These are phyloP conservation scores for Manis crassicaudata DNA, from an alignment of 2,797 vertebrate species.

Conservation along the genomic window DNA sequence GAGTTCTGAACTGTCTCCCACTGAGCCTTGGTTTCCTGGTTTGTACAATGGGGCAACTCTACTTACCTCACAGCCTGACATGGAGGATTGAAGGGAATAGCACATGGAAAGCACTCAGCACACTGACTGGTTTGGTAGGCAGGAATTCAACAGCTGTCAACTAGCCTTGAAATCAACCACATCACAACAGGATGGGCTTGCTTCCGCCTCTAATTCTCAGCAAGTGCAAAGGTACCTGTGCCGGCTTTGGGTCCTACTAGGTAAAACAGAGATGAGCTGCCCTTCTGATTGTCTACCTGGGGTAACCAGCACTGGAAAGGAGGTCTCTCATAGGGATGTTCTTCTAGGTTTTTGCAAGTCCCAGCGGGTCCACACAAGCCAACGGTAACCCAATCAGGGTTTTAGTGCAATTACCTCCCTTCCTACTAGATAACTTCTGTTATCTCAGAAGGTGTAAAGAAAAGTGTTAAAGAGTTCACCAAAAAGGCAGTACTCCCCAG, in stretches of 20 bases:
- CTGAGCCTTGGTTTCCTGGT: background rate
- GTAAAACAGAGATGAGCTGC: background rate
- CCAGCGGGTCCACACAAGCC: background rate
- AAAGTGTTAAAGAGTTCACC: constrained; percentile 30
- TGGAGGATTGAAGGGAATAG: too few relatives aligned
- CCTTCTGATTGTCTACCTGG: background rate
- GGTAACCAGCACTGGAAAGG: background rate
- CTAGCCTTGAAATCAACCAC: background rate
- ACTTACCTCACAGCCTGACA: background rate
- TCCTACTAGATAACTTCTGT: background rate
- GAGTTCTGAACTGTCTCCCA: background rate
- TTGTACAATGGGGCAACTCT: background rate
- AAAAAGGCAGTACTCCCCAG: background rate
- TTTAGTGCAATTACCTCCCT: background rate
- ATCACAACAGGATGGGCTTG: background rate
- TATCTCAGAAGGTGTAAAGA: constrained; percentile 31
- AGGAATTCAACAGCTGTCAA: background rate
- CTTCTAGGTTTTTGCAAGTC: background rate
- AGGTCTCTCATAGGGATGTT: background rate
- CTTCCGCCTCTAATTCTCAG: background rate
- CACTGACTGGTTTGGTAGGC: background rate
- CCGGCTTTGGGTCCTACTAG: background rate
- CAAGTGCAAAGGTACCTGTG: background rate
- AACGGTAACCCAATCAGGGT: background rate
- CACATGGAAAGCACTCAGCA: background rate